Evolutionary conservation across 2,113 vertebrate genomes (phyloP), one percentile per base, ranked within the genome.

Genomic region (Salvelinus alpinus): DNA sequence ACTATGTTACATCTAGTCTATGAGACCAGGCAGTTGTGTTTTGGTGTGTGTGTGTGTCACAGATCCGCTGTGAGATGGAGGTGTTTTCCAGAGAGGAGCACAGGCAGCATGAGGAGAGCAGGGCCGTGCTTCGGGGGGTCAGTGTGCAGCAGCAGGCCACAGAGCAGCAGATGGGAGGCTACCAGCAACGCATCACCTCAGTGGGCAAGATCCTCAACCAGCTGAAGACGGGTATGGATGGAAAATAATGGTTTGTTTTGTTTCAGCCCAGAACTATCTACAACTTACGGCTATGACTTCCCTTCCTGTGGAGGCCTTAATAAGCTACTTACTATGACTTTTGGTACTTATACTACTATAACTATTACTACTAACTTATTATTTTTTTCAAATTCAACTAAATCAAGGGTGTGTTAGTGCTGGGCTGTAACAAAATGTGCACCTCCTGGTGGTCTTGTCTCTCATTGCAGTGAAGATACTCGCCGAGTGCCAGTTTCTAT

Each of bases 141-240:
- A 83, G 87, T 72, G 47, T 9, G 6, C 81, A 84, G 62, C 85
- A 86, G 69, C 80, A 84, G 18, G 74, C 72, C 0, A 24, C 44
- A 0, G 71, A 81, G 13, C 73, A 78, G 4, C 80, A 87, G 70
- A 72, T 79, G 8, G 72, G 79, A 65, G 34, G 3, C 48, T 64
- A 79, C 31, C 78, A 88, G 54, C 24, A 68, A 5, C 77, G 64
- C 18, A 74, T 79, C 34, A 75, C 78, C 44, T 27, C n/a, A 16
- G 44, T 75, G 59, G 74, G 71, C 68, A 88, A 88, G 70, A 81
- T 87, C 76, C 78, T 88, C 51, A 79, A 89, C n/a, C 86, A 84
- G 71, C 74, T 92, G 51, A 90, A 90, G 80, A 71, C 75, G 68
- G 89, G 89, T 91, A 86, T n/a, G 9, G 7, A 38, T 38, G 38